Base-by-base conservation (phyloP, 2,797 vertebrate genomes). In the Botia almorhae region DNA sequence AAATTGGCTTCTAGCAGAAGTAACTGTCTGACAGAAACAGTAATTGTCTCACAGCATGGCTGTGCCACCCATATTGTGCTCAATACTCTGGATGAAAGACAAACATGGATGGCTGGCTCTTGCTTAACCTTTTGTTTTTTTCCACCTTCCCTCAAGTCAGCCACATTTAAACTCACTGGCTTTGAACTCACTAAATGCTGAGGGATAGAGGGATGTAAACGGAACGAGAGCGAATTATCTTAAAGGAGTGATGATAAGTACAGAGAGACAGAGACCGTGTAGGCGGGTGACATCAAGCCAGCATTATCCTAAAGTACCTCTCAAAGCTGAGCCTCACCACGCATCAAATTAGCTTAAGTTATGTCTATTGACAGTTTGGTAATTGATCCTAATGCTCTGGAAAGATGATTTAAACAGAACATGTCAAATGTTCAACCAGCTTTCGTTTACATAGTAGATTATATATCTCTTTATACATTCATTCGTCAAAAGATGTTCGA, bases 201-300 rank as follows among this genome's bases (percentile, higher is more conserved):
- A n/a, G 53, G 72, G 43, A 65, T 80, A 61, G 70, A 80, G 56
- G 48, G 61, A 26, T 76, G 46, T 68, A 50, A 74, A 43, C 72
- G 63, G 48, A 69, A 74, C 39, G 11, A 17, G 36, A 74, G 61
- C 51, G 29, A 50, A 80, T n/a, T 26, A 33, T 79, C 69, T 83
- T 74, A 16, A 83, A 78, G 79, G 64, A 78, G 60, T 69, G 12
- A 82, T 82, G 70, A 81, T 11, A n/a, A 53, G 39, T 58, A 29
- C 23, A 51, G 21, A 69, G 76, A 19, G n/a, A 65, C 26, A 46
- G 17, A 60, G 58, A 63, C 69, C 0, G 58, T 76, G 77, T 83
- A 70, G 77, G 82, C 63, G 43, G 69, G 43, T 51, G 69, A 26
- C 48, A 50, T 74, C 74, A 60, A 70, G 69, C 60, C 26, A 60